phyloP scores from a whole-genome alignment of 2,797 vertebrate genomes.

The Enteromius treurensis region DNA sequence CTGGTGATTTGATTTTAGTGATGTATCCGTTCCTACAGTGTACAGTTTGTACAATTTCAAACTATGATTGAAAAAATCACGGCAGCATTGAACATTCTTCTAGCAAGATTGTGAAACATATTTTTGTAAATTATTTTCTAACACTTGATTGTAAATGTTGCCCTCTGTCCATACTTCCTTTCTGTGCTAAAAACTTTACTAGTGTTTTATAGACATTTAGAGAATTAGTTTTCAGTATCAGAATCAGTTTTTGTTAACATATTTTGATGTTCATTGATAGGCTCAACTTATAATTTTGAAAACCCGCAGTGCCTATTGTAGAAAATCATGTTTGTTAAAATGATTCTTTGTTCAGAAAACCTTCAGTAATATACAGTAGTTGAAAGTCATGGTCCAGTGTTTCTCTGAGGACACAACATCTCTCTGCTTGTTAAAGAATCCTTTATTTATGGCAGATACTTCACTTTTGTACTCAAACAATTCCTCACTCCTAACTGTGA shows the following conservation, averaged over 20 bases:
- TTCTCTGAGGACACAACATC: not conserved
- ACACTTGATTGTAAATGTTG: constrained; percentile 17
- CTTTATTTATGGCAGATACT: constrained; percentile 51
- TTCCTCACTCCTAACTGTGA: constrained; percentile 62
- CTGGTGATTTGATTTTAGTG: constrained; percentile 15
- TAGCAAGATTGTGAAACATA: constrained; percentile 1
- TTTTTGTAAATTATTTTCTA: constrained; percentile 10
- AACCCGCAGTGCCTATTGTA: constrained; percentile 11
- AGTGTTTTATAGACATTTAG: not conserved
- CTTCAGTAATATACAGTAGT: constrained; percentile 8
- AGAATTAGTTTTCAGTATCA: not conserved
- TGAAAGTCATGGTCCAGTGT: not conserved
- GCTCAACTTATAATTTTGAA: constrained; percentile 1
- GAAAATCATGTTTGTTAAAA: constrained; percentile 3
- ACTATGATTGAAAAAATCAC: not conserved
- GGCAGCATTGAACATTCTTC: constrained; percentile 3
- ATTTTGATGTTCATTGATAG: not conserved
- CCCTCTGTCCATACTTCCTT: not conserved
- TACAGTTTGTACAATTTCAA: not conserved
- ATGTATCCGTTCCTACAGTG: not conserved
- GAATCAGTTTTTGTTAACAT: constrained; percentile 1
- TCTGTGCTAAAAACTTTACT: not conserved
- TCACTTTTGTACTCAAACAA: constrained; percentile 54
- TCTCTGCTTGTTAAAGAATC: constrained; percentile 32
- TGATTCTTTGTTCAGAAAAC: not conserved